Conservation (phyloP, 2,797 vertebrate genomes). For the Enteromius fasciolatus region DNA sequence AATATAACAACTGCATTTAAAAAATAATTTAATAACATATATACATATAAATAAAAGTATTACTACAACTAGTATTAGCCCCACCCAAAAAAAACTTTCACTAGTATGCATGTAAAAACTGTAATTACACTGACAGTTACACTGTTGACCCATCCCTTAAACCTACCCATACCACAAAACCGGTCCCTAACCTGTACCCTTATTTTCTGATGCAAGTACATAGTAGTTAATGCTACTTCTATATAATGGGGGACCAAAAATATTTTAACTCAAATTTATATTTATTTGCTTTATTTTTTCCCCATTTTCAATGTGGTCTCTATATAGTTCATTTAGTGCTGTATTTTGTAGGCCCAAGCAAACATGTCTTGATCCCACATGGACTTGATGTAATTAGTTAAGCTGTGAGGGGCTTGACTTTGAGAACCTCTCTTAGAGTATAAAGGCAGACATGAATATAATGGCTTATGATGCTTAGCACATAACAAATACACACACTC, state of each 20-base stretch:
- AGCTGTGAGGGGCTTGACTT: slow-evolving; percentile 6
- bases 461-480: slow-evolving; percentile 55
- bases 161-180: background rate
- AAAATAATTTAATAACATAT: background rate
- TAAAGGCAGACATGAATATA: slow-evolving; percentile 49
- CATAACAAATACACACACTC: slow-evolving; percentile 46
- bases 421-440: slow-evolving; percentile 28
- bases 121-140: background rate
- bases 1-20: background rate
- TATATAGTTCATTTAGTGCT: background rate
- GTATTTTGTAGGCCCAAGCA: background rate
- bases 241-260: no score
- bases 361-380: slow-evolving; percentile 7
- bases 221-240: background rate
- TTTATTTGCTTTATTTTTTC: background rate
- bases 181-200: background rate
- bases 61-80: no score
- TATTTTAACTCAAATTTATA: background rate
- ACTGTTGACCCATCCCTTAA: background rate
- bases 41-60: background rate
- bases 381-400: slow-evolving; percentile 6
- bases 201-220: background rate
- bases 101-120: background rate
- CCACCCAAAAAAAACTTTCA: no score
- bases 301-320: background rate